A percentile compares a stretch with the other conserved stretches of the same genome.
These are phyloP conservation scores for Drosophila trapezifrons DNA, from an alignment of 1,140 invertebrate species.

Conservation along the genomic window DNA sequence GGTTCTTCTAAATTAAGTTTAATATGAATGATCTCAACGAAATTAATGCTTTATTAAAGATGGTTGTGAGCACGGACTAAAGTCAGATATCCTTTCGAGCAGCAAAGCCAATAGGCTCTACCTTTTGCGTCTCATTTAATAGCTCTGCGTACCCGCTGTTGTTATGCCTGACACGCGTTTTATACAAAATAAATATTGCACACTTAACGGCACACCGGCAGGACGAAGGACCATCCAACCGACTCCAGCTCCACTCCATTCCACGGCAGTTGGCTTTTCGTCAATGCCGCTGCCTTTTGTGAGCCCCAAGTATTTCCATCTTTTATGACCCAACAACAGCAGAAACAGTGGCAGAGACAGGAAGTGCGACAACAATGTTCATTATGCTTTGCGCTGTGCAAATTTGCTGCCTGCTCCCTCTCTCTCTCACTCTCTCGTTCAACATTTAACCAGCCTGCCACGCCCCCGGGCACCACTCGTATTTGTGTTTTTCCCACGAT, in stretches of 20 bases:
- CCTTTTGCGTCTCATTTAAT: slow-evolving; percentile 68
- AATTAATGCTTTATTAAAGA: too few species aligned
- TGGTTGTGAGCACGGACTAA: neutral
- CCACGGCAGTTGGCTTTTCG: slow-evolving; percentile 65
- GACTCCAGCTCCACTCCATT: slow-evolving; percentile 3
- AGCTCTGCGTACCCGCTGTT: slow-evolving; percentile 53
- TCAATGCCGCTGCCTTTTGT: slow-evolving; percentile 66
- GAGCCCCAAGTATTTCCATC: slow-evolving; percentile 71
- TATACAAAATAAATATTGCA: slow-evolving; percentile 82
- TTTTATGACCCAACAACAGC: slow-evolving; percentile 72
- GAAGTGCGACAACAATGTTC: slow-evolving; percentile 67
- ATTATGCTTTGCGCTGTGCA: slow-evolving; percentile 67
- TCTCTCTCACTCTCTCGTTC: slow-evolving; percentile 4
- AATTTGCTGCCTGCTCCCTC: slow-evolving; percentile 51
- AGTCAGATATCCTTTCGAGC: slow-evolving; percentile 22
- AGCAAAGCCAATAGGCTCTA: slow-evolving; percentile 14
- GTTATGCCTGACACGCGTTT: slow-evolving; percentile 74
- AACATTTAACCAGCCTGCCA: slow-evolving; percentile 32
- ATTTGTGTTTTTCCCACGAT: slow-evolving; percentile 77
- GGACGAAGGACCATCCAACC: slow-evolving; percentile 18
- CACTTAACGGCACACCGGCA: slow-evolving; percentile 72
- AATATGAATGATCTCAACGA: too few species aligned
- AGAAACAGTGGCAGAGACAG: slow-evolving; percentile 20
- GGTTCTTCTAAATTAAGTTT: neutral
- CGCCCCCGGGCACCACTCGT: slow-evolving; percentile 20